These are phyloP conservation scores for Notechis scutatus DNA, from an alignment of 2,113 vertebrate species.

Conservation along the genomic window DNA sequence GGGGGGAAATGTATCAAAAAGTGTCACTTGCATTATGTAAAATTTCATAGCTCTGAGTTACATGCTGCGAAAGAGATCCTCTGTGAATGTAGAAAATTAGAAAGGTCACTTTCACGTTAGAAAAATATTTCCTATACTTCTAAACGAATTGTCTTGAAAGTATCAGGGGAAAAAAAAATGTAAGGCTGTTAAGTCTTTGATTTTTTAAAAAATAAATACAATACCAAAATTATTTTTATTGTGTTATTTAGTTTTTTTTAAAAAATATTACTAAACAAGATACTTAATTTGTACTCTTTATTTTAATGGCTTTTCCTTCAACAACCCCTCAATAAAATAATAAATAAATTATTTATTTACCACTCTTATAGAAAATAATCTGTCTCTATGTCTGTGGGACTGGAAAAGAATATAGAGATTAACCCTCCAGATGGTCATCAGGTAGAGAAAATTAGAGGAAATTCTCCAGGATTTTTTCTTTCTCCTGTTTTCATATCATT, in stretches of 20 bases:
- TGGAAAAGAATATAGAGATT: slow-evolving; percentile 26
- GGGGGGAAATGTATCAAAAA: slow-evolving; percentile 42
- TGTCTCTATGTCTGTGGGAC: neutral
- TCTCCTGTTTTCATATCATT: neutral
- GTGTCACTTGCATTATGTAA: slow-evolving; percentile 47
- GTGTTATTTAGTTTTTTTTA: neutral
- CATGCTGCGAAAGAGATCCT: slow-evolving; percentile 25
- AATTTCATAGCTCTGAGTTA: slow-evolving; percentile 43
- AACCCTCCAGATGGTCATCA: neutral
- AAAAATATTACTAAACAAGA: neutral
- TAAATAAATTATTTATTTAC: neutral
- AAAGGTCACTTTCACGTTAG: slow-evolving; percentile 31
- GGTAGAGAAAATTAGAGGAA: neutral
- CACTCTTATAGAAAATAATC: slow-evolving; percentile 6
- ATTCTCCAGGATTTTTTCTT: neutral
- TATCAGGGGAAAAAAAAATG: neutral
- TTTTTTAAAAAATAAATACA: slow-evolving; percentile 15
- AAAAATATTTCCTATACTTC: slow-evolving; percentile 41
- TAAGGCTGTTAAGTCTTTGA: slow-evolving; percentile 24
- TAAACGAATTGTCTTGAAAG: slow-evolving; percentile 50
- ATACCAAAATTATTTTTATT: slow-evolving; percentile 38
- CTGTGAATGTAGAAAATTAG: slow-evolving; percentile 36
- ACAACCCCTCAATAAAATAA: neutral
- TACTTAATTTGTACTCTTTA: slow-evolving; percentile 40
- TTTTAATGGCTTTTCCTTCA: neutral